These are phyloP conservation scores for Cirrhinus molitorella DNA, from an alignment of 2,797 vertebrate genomes.

Conservation along the genomic window DNA sequence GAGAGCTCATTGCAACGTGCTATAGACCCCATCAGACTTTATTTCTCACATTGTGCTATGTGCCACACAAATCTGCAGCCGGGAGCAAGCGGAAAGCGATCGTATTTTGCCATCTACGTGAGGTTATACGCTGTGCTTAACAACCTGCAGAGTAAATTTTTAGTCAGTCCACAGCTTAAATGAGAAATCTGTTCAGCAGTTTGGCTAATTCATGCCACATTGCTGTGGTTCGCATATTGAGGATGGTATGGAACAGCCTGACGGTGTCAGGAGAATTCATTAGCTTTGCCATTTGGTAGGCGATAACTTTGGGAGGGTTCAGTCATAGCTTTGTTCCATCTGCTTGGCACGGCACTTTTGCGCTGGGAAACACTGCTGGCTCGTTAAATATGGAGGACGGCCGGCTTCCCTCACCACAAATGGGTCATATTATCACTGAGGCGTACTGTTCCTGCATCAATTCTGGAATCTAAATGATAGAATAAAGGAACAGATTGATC, in stretches of 20 bases:
- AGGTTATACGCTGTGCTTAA: not conserved
- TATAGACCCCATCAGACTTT: conserved; percentile 23
- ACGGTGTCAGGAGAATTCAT: conserved; percentile 37
- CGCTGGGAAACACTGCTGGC: conserved; percentile 54
- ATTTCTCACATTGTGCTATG: conserved; percentile 29
- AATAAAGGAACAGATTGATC: conserved; percentile 49
- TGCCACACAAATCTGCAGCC: conserved; percentile 5
- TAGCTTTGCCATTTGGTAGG: conserved; percentile 44
- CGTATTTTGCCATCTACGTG: not conserved
- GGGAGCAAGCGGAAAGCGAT: not conserved
- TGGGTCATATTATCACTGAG: conserved; percentile 52
- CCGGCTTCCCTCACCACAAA: conserved; percentile 46
- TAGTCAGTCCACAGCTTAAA: not conserved
- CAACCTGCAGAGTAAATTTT: not conserved
- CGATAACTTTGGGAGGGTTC: conserved; percentile 45
- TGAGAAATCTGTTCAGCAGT: conserved; percentile 2
- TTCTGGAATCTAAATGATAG: conserved; percentile 45
- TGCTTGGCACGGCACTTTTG: conserved; percentile 55
- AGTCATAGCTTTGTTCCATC: conserved; percentile 58
- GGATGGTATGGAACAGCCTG: conserved; percentile 40
- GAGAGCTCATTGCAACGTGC: conserved; percentile 32
- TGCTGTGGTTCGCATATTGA: conserved; percentile 22
- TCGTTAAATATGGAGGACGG: conserved; percentile 59
- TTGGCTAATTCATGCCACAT: conserved; percentile 24
- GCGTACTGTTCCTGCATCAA: conserved; percentile 36